Conservation (phyloP, 2,797 vertebrate genomes). For the Labeo calbasu region DNA sequence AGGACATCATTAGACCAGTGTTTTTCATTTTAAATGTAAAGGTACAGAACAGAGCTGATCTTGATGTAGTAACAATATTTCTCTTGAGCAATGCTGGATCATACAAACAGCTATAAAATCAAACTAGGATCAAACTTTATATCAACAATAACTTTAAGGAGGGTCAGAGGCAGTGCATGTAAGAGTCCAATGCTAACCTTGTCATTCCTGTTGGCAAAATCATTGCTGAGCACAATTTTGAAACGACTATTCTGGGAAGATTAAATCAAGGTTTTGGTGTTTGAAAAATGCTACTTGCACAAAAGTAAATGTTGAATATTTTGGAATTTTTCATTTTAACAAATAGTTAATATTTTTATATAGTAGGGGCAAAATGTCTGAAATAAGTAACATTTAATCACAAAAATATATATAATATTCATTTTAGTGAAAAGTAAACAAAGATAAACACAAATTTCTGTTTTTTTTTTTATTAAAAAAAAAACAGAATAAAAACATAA, state of each 20-base stretch:
- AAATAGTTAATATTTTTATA: too few species aligned
- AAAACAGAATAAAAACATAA: too few species aligned
- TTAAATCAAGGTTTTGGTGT: background rate
- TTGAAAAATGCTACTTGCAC: background rate
- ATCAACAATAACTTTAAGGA: constrained; percentile 46
- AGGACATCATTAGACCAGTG: constrained; percentile 63
- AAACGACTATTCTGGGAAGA: background rate
- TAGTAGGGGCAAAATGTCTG: too few species aligned
- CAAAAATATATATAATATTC: too few species aligned
- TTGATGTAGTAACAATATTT: constrained; percentile 44
- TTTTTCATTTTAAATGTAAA: constrained; percentile 47
- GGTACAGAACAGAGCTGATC: constrained; percentile 52
- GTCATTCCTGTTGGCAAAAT: constrained; percentile 65
- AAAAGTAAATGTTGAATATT: background rate
- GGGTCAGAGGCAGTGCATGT: constrained; percentile 59
- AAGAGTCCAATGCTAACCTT: constrained; percentile 82
- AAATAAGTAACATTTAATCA: too few species aligned
- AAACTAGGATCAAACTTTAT: constrained; percentile 55
- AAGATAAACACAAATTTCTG: background rate
- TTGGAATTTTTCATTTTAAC: too few species aligned
- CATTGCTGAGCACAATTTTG: background rate
- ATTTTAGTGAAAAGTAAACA: background rate
- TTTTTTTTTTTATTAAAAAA: too few species aligned
- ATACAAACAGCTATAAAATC: constrained; percentile 35
- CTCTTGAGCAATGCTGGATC: constrained; percentile 47